Evolutionary conservation across 2,888 invertebrate genomes (phyloP), one percentile per base, ranked within the genome.

Genomic region (Tineola bisselliella): DNA sequence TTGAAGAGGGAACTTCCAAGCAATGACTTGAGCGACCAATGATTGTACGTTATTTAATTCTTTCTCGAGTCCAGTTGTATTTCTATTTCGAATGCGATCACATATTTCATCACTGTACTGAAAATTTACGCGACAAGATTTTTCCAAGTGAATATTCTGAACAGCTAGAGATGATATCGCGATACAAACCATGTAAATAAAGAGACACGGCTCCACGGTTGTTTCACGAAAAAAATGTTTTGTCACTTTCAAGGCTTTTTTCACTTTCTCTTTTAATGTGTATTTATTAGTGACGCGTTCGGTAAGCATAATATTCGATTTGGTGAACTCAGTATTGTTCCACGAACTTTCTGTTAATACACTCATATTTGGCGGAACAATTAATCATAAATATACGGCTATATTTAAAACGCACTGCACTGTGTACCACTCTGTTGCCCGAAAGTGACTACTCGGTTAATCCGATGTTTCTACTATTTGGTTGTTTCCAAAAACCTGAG

Each of bases 141-240:
- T 90, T 70, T 90, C 90, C 66, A 89, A 81, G 67, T 89, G 89
- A 77, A 90, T 82, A 63, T 88, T 88, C 64, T 83, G 81, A 10
- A 90, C 81, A 0, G 90, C 88, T 25, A 90, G 71, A 44, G 91
- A 90, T 0, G 94, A 93, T 19, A 90, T 72, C 1, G 90, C 88
- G 56, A 89, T 90, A 63, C 91, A 91, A 72, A 91, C 78, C 70
- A 91, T 89, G 70, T 91, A 92, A 64, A 88, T 81, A 64, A 91
- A 89, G 64, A 92, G 72, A 67, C 92, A 89, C 10, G 92, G 92
- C 67, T 92, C 92, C 1, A 92, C 91, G 0, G 91, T 91, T 1
- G 80, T 84, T 68, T 87, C 86, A 1, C 71, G 70, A 38, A 80
- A 70, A 62, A 77, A 69, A 66, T 68, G 67, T 65, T 77, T 81